Evolutionary conservation across 2,113 vertebrate genomes (phyloP), one percentile per base, ranked within the genome.

Genomic region (Dipodomys spectabilis): DNA sequence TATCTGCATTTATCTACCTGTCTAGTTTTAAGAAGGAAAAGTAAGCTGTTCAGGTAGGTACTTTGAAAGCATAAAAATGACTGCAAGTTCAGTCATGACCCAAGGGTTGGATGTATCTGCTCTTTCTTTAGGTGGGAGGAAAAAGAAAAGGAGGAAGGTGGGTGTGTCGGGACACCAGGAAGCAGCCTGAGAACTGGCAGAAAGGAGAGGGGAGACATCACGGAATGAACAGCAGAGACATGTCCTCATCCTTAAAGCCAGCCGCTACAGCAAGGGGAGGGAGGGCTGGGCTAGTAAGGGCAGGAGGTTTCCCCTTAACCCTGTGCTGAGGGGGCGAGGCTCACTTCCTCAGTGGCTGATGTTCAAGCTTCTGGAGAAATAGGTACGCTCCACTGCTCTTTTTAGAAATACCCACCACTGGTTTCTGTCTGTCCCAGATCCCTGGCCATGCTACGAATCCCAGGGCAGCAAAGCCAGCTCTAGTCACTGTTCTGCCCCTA

Each of bases 1-100:
- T 80, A 12, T 73, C 7, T 7, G 2, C 53, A 23, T 53, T 39
- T 86, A 18, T 72, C 28, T 60, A 44, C 39, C 39, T 39, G 39
- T 64, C n/a, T 57, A 10, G 25, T 25, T 64, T 64, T 64, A 64
- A 64, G 62, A 60, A 60, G 18, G 57, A 64, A 25, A 64, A 64
- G 6, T 64, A 25, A 23, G 62, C 23, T 23, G 22, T 64, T 64
- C 6, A 28, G 20, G 45, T 20, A 28, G 20, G 45, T 30, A 27
- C 23, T 84, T 91, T 65, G 88, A 82, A 93, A 86, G n/a, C 1
- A 7, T 10, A 71, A 49, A 49, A 82, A 90, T 86, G 64, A 82
- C 27, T 7, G 18, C 39, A 49, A 53, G 25, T 53, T 57, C 12
- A 6, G 82, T 44, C 30, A 25, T 11, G 22, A n/a, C 5, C 0